Base-by-base conservation (phyloP, 2,113 vertebrate genomes). In the Ceuthmochares aereus region DNA sequence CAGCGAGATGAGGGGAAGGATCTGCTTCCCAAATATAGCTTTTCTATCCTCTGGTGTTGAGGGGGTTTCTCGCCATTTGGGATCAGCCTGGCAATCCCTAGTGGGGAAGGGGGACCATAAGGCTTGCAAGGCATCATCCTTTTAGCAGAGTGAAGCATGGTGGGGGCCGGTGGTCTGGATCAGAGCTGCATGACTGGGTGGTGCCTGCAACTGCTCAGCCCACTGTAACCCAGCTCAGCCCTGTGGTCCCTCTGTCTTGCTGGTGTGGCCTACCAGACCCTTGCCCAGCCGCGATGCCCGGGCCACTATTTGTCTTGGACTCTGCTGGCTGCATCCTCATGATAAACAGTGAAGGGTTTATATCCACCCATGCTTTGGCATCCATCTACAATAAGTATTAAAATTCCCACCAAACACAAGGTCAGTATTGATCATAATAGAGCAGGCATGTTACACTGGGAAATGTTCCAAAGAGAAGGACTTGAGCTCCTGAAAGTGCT, bases 41-140 rank as follows among this genome's bases (percentile, higher is more conserved):
- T 36, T 11, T 3, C 32, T 40, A 1, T 29, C 21, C 23, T 27
- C 29, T 1, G 8, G 2, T 34, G 30, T 15, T 8, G 49, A 10
- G 64, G 32, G 20, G 37, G 23, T 73, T 62, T 45, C 0, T 2
- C 60, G 76, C 59, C 23, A 0, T 62, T 62, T 18, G 8, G 45
- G 40, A 17, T 43, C 32, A n/a, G 14, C 4, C 20, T 58, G 49
- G 67, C 52, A 47, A 17, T 68, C 12, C 23, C 14, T 18, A 8
- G 3, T 3, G 7, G 14, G 36, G 67, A 68, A 47, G 58, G 67
- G 59, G 34, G 42, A 32, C n/a, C 6, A 3, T 36, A 25, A 29
- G 15, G 64, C 78, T 60, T 15, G 32, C 17, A 12, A 23, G 52
- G 27, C 4, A 0, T 82, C 70, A 16, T 7, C 32, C 64, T 54